Base-by-base conservation (phyloP, 1,140 invertebrate species). In the Prorops nasuta region DNA sequence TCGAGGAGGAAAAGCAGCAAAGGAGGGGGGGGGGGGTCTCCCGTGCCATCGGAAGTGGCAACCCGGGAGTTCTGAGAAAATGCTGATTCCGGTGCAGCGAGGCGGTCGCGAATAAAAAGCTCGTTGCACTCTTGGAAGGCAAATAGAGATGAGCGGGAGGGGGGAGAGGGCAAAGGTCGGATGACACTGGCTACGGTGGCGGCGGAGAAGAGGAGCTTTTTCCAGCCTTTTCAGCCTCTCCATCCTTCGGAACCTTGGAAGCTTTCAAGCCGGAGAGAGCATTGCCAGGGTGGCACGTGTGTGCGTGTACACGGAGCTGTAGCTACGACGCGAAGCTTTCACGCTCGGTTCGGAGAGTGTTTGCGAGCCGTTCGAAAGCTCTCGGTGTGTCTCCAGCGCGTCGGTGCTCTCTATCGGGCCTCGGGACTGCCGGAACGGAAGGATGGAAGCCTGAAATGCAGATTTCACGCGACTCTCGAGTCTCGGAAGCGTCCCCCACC, bases 321-420 rank as follows among this genome's bases (percentile, higher is more conserved):
- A 28, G 24, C n/a, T n/a, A n/a, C n/a, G n/a, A n/a, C n/a, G n/a
- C n/a, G n/a, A 10, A 28, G 4, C 24, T 28, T 28, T 28, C 24
- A 10, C 24, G 24, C 24, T 10, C 10, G 4, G 28, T 34, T 22
- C 16, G 16, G 51, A 32, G 21, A 71, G 72, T 76, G 72, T 77
- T 76, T 77, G 75, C 72, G 67, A 70, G 67, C 60, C 59, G 66
- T 69, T 74, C 64, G 68, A 77, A 76, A 76, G 71, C 71, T 76
- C 73, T 75, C 52, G 52, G 64, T 63, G 49, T 53, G 54, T 52
- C 48, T 41, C 39, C 51, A 51, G n/a, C n/a, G n/a, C n/a, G n/a
- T n/a, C n/a, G n/a, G n/a, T n/a, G n/a, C n/a, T n/a, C n/a, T n/a
- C n/a, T n/a, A n/a, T n/a, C n/a, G 38, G 4, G 10, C 24, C 24